Evolutionary conservation across 2,797 vertebrate species (phyloP), one percentile per base, ranked within the genome.

Genomic region (Melanotaenia parkinsoni): DNA sequence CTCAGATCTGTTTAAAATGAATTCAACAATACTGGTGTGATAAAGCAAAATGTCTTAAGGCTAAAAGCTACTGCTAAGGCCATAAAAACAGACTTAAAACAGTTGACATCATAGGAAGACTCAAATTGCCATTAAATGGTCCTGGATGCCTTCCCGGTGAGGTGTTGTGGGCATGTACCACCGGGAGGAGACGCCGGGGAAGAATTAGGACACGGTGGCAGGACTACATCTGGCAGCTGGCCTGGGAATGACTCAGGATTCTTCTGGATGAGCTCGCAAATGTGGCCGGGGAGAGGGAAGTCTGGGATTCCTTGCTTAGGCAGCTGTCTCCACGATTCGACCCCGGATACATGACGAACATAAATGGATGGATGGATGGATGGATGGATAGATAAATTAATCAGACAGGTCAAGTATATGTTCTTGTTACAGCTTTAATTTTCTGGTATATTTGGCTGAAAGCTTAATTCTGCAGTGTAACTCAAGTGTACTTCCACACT

Each of bases 391-490:
- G 37, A 38, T 18, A 0, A 70, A 85, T 20, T 9, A 83, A 83
- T 56, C n/a, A 79, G 53, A 86, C 67, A 30, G 45, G 47, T 22
- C 38, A 54, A 60, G 56, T 45, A 58, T 18, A 62, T 28, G 24
- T 63, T 74, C 50, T 73, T 66, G 64, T 84, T 81, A 87, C 58
- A 81, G 71, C 33, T 89, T 91, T 90, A 77, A 86, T 89, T 74
- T 58, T 81, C 65, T 66, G 47, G 22, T 72, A 62, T 72, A 84
- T 82, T 79, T 87, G 85, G 80, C 85, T 78, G 33, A 82, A 80
- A 87, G 75, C 71, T 75, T 45, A 74, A 76, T 57, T 79, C 59
- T 70, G 59, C 53, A 66, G 30, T 63, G 40, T 54, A 60, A 26
- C 72, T 77, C 18, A 37, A 58, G 51, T 76, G 80, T 61, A 67